Conservation (phyloP, 2,888 invertebrate genomes). For the Cephus nigrinus region DNA sequence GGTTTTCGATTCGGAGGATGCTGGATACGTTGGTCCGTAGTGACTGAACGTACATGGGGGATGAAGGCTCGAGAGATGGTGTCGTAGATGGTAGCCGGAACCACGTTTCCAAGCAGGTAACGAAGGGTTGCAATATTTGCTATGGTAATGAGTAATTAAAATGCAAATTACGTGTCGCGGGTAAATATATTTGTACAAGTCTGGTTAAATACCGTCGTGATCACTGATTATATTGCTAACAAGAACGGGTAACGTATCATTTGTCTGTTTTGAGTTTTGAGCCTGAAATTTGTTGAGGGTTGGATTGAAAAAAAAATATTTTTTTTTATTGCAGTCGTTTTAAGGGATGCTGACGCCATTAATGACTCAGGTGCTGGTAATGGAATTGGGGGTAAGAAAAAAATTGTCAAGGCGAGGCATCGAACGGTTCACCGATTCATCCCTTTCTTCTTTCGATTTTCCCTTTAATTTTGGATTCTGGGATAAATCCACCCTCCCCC, state of each 20-base stretch:
- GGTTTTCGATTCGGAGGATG: conserved; percentile 2
- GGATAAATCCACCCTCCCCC: too few relatives aligned
- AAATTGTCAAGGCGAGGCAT: too few relatives aligned
- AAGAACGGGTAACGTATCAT: background rate
- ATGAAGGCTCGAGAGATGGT: background rate
- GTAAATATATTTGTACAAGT: conserved; percentile 51
- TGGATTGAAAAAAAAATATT: too few relatives aligned
- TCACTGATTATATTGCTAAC: conserved; percentile 39
- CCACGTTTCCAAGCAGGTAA: conserved; percentile 32
- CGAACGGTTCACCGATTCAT: too few relatives aligned
- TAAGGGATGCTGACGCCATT: too few relatives aligned
- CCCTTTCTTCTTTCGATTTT: too few relatives aligned
- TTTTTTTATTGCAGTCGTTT: too few relatives aligned
- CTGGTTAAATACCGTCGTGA: conserved; percentile 40
- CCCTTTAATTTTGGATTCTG: too few relatives aligned
- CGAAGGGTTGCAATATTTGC: conserved; percentile 51
- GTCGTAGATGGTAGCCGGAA: conserved; percentile 21
- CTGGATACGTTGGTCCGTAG: background rate
- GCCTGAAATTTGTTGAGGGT: too few relatives aligned
- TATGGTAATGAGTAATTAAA: conserved; percentile 57
- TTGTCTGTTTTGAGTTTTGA: too few relatives aligned
- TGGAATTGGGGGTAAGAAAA: too few relatives aligned
- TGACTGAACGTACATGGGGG: background rate
- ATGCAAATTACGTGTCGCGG: conserved; percentile 51
- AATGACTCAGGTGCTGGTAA: too few relatives aligned